Base-by-base conservation (phyloP, 2,888 invertebrate genomes). In the Argyresthia albistria region DNA sequence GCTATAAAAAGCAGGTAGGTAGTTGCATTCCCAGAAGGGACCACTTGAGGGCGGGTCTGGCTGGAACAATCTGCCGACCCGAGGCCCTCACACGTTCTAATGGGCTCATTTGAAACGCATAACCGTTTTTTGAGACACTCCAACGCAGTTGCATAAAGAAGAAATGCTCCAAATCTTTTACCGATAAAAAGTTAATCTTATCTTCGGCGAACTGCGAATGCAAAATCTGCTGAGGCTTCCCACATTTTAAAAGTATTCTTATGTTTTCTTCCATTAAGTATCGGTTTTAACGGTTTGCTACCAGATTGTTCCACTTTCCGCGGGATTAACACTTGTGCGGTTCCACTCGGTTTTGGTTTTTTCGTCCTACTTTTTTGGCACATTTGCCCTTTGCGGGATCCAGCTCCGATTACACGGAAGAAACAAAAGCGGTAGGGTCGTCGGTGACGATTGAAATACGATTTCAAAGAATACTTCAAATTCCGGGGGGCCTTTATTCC, bases 1-100 rank as follows among this genome's bases (percentile, higher is more conserved):
- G 60, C 67, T 73, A 75, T 75, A 78, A 81, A 80, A 76, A 80
- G 76, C 86, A 86, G 86, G 25, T 84, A n/a, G n/a, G 86, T 84
- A 86, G 84, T 73, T 73, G 71, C 69, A 73, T 83, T 82, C 83
- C 69, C 70, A 72, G 80, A 78, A 81, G 60, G 62, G 65, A 66
- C 69, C 70, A 70, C 74, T 76, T 64, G 72, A 76, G 67, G 43
- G 14, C 52, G 43, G 48, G 14, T 49, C 51, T 35, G 8, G 63
- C 62, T 61, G 57, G 62, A 61, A 59, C 25, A 4, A 25, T 25
- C 25, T 25, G 25, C 25, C 25, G 58, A 62, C 3, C 25, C 25
- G 58, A 62, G 42, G 53, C 51, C 46, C 43, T 37, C 51, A 54
- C 52, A 50, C 43, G 60, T 63, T 69, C 69, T 74, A 73, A 74